phyloP scores from a whole-genome alignment of 2,888 invertebrate genomes.

The Melipona beecheii region DNA sequence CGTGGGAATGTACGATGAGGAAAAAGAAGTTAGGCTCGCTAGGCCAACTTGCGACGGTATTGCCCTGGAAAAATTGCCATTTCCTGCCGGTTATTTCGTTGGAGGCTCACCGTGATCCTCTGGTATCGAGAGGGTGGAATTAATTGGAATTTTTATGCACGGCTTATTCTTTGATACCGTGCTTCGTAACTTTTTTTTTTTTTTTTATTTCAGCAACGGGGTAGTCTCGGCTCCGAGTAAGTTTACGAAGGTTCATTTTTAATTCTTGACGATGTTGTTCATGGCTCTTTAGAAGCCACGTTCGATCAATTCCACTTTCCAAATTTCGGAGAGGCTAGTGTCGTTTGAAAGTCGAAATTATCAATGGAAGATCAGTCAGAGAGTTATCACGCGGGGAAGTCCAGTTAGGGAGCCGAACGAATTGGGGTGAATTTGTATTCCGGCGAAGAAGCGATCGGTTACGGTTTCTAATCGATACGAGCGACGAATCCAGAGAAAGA shows the following conservation, averaged over 20 bases:
- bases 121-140: not conserved
- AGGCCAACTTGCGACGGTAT: not conserved
- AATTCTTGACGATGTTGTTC: no score
- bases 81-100: not conserved
- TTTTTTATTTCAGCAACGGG: no score
- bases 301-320: no score
- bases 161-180: no score
- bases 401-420: not conserved
- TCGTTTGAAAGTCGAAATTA: no score
- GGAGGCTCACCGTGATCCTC: not conserved
- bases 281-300: no score
- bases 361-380: not conserved
- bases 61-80: constrained; percentile 5
- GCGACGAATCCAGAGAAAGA: constrained; percentile 10
- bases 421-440: not conserved
- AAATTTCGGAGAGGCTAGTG: no score
- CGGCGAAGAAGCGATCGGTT: not conserved
- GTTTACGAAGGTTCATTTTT: not conserved
- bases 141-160: not conserved
- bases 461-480: constrained; percentile 1
- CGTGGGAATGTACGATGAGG: constrained; percentile 8
- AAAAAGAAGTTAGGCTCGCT: not conserved
- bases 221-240: not conserved
- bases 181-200: not conserved
- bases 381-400: not conserved